Evolutionary conservation across 2,888 invertebrate genomes (phyloP), one percentile per base, ranked within the genome.

Genomic region (Sussaba pulchella): DNA sequence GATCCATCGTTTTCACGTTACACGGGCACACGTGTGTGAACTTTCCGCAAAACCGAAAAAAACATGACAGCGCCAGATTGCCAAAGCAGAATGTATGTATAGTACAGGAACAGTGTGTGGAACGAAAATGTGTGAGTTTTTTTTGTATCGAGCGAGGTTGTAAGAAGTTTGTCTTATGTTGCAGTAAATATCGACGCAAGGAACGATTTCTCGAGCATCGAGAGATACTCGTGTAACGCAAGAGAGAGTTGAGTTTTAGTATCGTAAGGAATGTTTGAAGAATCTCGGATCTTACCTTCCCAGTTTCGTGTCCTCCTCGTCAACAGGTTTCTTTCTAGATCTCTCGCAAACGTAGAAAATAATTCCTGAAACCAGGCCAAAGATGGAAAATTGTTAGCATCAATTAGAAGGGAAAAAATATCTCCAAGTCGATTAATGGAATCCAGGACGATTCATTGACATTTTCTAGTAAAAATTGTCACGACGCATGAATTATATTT

Each of bases 281-380:
- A 54, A 81, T 47, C 3, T 47, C 8, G 79, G 63, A 88, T 59
- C 93, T 94, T 94, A 97, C 97, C 97, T 97, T 94, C 97, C 96
- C 80, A 97, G 93, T 92, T 97, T 97, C 0, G 96, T 94, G 92
- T 96, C 96, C 77, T 97, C 97, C 84, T 97, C 97, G 85, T 96
- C 95, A 77, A 95, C 94, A 75, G 95, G 94, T 91, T 95, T 96
- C 63, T 94, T 93, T 43, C 94, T 94, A 84, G 94, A 92, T 84
- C 92, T 91, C 63, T 93, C 93, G 85, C 92, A 93, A 52, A 93
- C 85, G 81, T 92, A 91, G 86, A 90, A 92, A 59, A 93, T 89
- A 50, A 93, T 89, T 61, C 93, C 93, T 93, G 87, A 17, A 87
- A 81, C 24, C 50, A 67, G 82, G 47, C n/a, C 12, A 1, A n/a